A percentile compares a stretch with the other conserved stretches of the same genome.
These are phyloP conservation scores for Heliconius ethilla DNA, from an alignment of 2,888 invertebrate species.

Conservation along the genomic window DNA sequence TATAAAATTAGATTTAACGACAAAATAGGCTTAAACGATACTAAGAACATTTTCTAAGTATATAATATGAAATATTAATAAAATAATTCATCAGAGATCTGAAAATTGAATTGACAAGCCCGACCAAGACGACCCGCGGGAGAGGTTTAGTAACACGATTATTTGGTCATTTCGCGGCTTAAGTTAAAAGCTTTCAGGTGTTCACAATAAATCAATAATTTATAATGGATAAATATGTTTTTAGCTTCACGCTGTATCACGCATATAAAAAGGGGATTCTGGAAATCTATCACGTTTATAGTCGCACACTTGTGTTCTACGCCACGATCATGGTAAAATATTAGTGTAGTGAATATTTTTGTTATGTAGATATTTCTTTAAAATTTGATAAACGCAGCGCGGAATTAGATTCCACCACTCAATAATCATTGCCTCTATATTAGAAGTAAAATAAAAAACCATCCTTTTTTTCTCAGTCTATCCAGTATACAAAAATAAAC, in stretches of 20 bases:
- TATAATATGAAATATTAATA: conserved; percentile 20
- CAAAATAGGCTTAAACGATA: background rate
- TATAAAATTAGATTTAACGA: background rate
- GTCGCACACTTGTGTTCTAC: background rate
- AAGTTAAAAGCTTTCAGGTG: conserved; percentile 1
- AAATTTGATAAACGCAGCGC: too few species aligned
- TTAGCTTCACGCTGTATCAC: background rate
- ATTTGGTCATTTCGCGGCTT: conserved; percentile 25
- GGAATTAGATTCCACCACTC: too few species aligned
- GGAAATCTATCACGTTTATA: too few species aligned
- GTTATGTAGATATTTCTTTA: too few species aligned
- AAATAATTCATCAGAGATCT: conserved; percentile 12
- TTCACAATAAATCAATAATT: conserved; percentile 12
- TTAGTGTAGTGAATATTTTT: too few species aligned
- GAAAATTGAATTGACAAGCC: conserved; percentile 37
- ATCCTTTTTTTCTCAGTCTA: background rate
- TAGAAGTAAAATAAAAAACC: too few species aligned
- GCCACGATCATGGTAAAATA: too few species aligned
- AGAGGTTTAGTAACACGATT: conserved; percentile 30
- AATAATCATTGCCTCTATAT: too few species aligned
- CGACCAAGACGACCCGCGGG: conserved; percentile 2
- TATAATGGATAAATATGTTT: background rate
- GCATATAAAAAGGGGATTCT: too few species aligned
- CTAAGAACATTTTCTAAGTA: background rate
- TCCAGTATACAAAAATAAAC: background rate